A percentile compares a stretch with the other conserved stretches of the same genome.
These are phyloP conservation scores for Sinocyclocheilus anshuiensis DNA, from an alignment of 2,113 vertebrate species.

Conservation along the genomic window DNA sequence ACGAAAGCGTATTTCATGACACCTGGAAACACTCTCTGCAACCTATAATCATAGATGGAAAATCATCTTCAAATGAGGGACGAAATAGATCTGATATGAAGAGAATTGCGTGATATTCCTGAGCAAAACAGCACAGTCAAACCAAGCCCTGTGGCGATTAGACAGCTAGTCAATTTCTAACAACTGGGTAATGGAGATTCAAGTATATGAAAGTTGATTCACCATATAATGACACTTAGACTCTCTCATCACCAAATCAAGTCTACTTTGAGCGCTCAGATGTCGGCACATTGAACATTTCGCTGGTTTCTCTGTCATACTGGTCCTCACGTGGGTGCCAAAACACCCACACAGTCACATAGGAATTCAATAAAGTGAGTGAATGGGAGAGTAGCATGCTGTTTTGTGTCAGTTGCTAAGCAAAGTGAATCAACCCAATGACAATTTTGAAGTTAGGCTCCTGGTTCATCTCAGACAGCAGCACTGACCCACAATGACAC, in stretches of 20 bases:
- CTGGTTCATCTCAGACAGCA: slow-evolving; percentile 23
- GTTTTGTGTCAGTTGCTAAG: slow-evolving; percentile 68
- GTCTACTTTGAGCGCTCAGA: slow-evolving; percentile 11
- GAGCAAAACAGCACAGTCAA: not conserved
- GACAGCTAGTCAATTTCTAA: not conserved
- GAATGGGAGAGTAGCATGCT: slow-evolving; percentile 53
- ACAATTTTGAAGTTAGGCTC: slow-evolving; percentile 44
- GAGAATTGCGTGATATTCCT: not conserved
- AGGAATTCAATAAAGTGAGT: slow-evolving; percentile 56
- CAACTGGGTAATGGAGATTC: not conserved
- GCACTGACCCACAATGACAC: not conserved
- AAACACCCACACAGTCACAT: slow-evolving; percentile 53
- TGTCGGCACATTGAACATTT: slow-evolving; percentile 26
- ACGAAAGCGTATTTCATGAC: not conserved
- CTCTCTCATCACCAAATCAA: not conserved
- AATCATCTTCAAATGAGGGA: not conserved
- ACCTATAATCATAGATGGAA: not conserved
- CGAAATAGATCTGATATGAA: not conserved
- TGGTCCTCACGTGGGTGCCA: slow-evolving; percentile 24
- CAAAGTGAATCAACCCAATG: slow-evolving; percentile 60
- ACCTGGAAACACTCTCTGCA: not conserved
- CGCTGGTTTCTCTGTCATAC: slow-evolving; percentile 36
- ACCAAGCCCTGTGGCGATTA: not conserved
- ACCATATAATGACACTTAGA: not conserved
- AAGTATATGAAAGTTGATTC: not conserved